Percentiles rank a stretch among this genome's conserved stretches.
Evolutionary conservation across 2,888 invertebrate genomes (phyloP).

Genomic region (Luffia ferchaultella): DNA sequence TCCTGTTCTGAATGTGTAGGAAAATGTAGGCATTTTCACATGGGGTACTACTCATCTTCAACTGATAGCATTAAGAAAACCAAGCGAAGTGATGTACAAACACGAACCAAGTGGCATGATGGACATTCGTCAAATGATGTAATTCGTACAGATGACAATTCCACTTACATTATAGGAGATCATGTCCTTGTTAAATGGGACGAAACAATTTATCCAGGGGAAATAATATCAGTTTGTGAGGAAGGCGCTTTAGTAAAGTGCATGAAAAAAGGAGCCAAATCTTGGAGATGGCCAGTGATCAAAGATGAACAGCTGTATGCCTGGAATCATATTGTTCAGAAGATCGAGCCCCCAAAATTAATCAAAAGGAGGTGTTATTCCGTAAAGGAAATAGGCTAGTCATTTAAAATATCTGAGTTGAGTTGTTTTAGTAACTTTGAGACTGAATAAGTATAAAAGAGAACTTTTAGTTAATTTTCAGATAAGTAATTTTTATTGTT

Average conservation of each 20-base stretch:
- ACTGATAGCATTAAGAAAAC: no score
- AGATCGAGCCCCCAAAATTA: constrained; percentile 13
- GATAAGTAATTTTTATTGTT: no score
- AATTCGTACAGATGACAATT: constrained; percentile 6
- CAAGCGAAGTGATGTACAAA: no score
- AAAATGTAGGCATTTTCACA: no score
- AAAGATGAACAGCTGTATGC: constrained; percentile 14
- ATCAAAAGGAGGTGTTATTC: constrained; percentile 11
- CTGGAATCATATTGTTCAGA: constrained; percentile 14
- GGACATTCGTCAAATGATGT: constrained; percentile 6
- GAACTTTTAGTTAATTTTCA: no score
- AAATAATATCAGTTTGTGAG: constrained; percentile 14
- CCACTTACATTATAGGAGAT: constrained; percentile 8
- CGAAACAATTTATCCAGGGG: constrained; percentile 6
- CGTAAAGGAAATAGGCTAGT: no score
- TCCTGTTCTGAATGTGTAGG: no score
- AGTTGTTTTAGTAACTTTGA: no score
- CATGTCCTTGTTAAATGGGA: constrained; percentile 10
- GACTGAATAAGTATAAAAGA: no score
- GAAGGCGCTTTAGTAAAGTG: constrained; percentile 15
- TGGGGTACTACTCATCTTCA: no score
- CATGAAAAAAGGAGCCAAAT: constrained; percentile 14
- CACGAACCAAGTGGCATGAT: no score
- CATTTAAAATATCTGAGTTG: no score
- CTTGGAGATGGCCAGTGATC: constrained; percentile 15